A percentile compares a stretch with the other conserved stretches of the same genome.
These are phyloP conservation scores for Pelobates cultripes DNA, from an alignment of 2,797 vertebrate species.

Conservation along the genomic window DNA sequence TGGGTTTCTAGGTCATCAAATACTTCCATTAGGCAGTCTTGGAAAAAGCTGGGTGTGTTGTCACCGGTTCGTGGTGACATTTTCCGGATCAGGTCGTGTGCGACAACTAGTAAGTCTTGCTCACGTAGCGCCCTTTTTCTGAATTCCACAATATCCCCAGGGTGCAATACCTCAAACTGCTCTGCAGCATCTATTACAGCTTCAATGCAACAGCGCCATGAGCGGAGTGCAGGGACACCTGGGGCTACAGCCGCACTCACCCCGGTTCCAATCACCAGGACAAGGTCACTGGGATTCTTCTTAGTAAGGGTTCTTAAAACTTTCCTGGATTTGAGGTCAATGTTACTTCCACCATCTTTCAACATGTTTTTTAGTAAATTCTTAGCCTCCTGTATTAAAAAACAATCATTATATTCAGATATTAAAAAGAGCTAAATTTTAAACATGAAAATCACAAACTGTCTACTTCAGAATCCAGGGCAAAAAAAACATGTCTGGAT, in stretches of 20 bases:
- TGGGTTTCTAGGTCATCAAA: conserved; percentile 71
- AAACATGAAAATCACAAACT: no score
- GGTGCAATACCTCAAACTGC: conserved; percentile 73
- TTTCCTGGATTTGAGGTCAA: neutral
- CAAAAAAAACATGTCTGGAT: no score
- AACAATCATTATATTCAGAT: no score
- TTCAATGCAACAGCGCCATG: conserved; percentile 72
- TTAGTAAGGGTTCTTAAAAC: conserved; percentile 65
- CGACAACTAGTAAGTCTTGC: conserved; percentile 71
- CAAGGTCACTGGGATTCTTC: conserved; percentile 68
- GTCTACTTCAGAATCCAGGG: no score
- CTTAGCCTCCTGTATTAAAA: neutral
- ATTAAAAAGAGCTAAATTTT: no score
- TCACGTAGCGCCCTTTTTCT: conserved; percentile 56
- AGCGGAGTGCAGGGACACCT: conserved; percentile 66
- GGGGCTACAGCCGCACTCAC: conserved; percentile 40
- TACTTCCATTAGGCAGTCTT: conserved; percentile 75
- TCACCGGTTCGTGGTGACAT: conserved; percentile 74
- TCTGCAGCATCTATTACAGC: conserved; percentile 68
- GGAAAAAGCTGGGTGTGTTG: conserved; percentile 74
- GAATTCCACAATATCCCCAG: conserved; percentile 65
- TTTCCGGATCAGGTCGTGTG: conserved; percentile 74
- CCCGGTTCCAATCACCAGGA: conserved; percentile 55
- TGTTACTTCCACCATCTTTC: neutral
- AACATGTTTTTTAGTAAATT: neutral